Percentiles rank a stretch among this genome's conserved stretches.
phyloP scores from a whole-genome alignment of 2,797 vertebrate species.

The Dryobates pubescens region DNA sequence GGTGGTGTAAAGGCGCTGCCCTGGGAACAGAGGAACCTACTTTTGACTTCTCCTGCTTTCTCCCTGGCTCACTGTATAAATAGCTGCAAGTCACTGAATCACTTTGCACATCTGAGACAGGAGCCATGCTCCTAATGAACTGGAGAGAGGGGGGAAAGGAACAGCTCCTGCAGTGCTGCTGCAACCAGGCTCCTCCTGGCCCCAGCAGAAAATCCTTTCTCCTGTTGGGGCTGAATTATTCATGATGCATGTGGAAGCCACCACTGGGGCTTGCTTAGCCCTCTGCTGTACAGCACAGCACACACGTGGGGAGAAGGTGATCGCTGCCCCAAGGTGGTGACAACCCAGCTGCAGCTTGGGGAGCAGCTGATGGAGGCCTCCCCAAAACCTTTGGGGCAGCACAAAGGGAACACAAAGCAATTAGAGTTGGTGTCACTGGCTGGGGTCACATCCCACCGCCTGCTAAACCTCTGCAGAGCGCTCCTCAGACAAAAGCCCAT shows the following conservation, averaged over 20 bases:
- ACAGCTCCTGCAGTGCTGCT: fast-evolving
- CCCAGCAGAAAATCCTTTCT: not conserved
- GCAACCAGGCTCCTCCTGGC: not conserved
- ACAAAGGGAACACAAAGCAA: not conserved
- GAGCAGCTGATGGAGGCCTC: not conserved
- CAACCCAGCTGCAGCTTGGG: not conserved
- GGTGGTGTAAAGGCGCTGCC: not conserved
- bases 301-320: not conserved
- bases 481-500: not conserved
- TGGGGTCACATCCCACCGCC: not conserved
- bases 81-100: not conserved
- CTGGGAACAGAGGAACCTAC: not conserved
- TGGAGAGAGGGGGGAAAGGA: not conserved
- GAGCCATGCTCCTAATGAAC: not conserved
- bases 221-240: not conserved
- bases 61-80: not conserved
- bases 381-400: not conserved
- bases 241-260: not conserved
- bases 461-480: not conserved
- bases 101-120: not conserved
- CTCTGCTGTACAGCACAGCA: not conserved
- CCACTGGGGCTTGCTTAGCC: not conserved
- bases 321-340: not conserved
- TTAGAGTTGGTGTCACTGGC: not conserved
- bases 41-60: not conserved